Percentiles rank a stretch among this genome's conserved stretches.
Conservation (phyloP, 2,888 invertebrate species). For the Bruchidius siliquastri region DNA sequence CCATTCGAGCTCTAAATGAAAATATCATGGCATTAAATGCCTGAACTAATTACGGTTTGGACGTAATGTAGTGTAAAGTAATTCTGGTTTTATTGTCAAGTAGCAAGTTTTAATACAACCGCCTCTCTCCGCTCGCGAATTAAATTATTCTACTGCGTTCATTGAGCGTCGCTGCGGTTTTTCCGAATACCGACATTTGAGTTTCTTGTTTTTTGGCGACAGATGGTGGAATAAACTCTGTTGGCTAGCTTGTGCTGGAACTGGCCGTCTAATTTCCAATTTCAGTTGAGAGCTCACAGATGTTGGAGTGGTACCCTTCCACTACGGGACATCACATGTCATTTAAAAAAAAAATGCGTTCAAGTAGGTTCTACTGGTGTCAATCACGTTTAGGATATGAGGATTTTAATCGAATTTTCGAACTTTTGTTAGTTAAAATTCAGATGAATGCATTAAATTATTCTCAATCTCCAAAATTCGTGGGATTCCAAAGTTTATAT, state of each 20-base stretch:
- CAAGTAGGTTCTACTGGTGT: too few relatives aligned
- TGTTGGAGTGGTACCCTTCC: too few relatives aligned
- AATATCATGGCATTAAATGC: constrained; percentile 23
- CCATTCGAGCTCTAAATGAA: constrained; percentile 19
- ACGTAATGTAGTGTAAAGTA: constrained; percentile 27
- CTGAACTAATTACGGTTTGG: constrained; percentile 24
- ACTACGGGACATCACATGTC: too few relatives aligned
- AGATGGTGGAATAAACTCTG: constrained; percentile 5
- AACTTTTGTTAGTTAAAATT: too few relatives aligned
- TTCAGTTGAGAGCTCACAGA: too few relatives aligned
- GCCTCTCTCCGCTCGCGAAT: constrained; percentile 8
- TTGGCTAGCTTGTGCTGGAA: neutral
- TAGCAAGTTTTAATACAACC: constrained; percentile 23
- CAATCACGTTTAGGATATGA: too few relatives aligned
- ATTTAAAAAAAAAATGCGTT: too few relatives aligned
- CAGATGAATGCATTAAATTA: too few relatives aligned
- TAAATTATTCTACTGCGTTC: constrained; percentile 21
- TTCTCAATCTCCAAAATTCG: too few relatives aligned
- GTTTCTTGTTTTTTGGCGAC: constrained; percentile 8
- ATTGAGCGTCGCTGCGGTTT: constrained; percentile 15
- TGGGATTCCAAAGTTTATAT: too few relatives aligned
- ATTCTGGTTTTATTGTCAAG: constrained; percentile 29
- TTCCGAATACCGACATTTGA: constrained; percentile 6
- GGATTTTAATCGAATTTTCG: too few relatives aligned
- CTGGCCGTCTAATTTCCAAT: neutral